A percentile compares a stretch with the other conserved stretches of the same genome.
Conservation (phyloP, 2,113 vertebrate species). For the Hippolais icterina region DNA sequence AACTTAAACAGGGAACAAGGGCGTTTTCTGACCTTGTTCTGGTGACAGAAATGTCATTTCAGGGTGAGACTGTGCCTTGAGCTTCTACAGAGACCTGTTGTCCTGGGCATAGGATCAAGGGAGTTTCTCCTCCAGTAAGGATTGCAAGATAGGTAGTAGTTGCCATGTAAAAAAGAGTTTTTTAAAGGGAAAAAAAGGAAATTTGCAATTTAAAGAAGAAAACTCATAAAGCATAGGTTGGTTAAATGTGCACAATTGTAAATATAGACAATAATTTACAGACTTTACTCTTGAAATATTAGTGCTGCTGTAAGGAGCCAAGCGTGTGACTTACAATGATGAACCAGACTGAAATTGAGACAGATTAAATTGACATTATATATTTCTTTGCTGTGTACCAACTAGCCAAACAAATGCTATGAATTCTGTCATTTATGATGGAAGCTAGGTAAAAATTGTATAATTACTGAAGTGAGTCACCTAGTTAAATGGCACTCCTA, state of each 20-base stretch:
- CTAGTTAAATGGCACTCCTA: conserved; percentile 54
- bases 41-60: neutral
- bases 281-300: conserved; percentile 30
- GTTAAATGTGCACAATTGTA: conserved; percentile 14
- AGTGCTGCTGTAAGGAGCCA: conserved; percentile 8
- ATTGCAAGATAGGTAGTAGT: neutral
- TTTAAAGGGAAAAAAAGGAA: neutral
- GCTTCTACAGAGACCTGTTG: neutral
- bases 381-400: conserved; percentile 32
- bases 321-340: neutral
- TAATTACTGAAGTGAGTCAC: conserved; percentile 38
- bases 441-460: conserved; percentile 47
- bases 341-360: neutral
- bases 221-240: neutral
- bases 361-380: conserved; percentile 5
- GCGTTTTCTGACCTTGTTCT: conserved; percentile 3
- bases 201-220: neutral
- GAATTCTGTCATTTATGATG: conserved; percentile 37
- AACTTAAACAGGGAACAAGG: neutral
- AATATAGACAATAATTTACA: conserved; percentile 52
- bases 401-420: conserved; percentile 42
- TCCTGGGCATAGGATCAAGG: neutral
- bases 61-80: neutral
- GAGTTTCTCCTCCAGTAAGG: neutral
- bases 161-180: neutral